phyloP scores from a whole-genome alignment of 2,113 vertebrate species.

The Crotalus helleri region DNA sequence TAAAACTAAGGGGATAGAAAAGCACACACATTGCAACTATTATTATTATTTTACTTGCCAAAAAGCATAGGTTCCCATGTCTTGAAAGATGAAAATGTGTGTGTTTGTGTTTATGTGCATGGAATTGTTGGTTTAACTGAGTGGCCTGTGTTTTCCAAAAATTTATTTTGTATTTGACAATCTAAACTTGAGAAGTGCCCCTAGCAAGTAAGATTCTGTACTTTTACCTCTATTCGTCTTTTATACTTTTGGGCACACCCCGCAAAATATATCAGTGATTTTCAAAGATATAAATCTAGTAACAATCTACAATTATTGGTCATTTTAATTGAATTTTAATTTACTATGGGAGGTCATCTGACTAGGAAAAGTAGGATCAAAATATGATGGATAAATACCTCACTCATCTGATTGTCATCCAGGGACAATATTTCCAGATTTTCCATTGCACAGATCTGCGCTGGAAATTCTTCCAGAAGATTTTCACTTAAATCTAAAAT shows the following conservation, averaged over 20 bases:
- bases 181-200: background rate
- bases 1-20: background rate
- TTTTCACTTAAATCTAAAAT: conserved; percentile 63
- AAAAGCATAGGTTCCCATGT: background rate
- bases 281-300: background rate
- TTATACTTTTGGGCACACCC: background rate
- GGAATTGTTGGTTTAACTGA: background rate
- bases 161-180: background rate
- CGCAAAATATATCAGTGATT: background rate
- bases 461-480: conserved; percentile 37
- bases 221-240: background rate
- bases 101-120: background rate
- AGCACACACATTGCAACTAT: background rate
- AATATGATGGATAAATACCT: conserved; percentile 49
- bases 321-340: background rate
- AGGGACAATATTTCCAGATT: conserved; percentile 59
- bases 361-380: background rate
- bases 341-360: background rate
- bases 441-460: conserved; percentile 40
- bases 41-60: background rate
- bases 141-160: background rate
- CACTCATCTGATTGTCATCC: conserved; percentile 61
- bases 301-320: background rate
- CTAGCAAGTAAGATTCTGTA: background rate
- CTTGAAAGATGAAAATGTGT: background rate